phyloP scores from a whole-genome alignment of 1,140 invertebrate species.

The Lethrus apterus region DNA sequence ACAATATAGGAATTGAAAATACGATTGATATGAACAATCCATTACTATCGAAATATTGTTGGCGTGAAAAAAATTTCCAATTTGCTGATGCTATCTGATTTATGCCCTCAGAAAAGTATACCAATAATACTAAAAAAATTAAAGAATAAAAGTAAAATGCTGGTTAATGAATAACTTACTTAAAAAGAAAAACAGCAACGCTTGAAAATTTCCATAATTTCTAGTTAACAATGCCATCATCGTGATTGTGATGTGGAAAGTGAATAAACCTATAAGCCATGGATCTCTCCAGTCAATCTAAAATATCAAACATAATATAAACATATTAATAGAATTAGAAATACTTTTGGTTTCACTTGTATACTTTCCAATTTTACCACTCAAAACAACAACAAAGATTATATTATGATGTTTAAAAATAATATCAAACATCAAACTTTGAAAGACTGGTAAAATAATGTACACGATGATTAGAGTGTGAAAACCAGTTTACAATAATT shows the following conservation, averaged over 20 bases:
- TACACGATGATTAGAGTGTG: conserved; percentile 6
- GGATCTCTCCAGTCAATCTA: conserved; percentile 87
- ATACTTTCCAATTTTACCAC: conserved; percentile 13
- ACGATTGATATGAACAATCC: conserved; percentile 88
- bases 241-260: conserved; percentile 69
- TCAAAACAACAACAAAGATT: conserved; percentile 12
- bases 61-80: conserved; percentile 78
- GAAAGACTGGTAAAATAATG: conserved; percentile 1
- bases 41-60: conserved; percentile 90
- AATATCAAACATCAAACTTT: conserved; percentile 1
- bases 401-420: background rate
- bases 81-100: conserved; percentile 78
- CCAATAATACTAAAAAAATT: conserved; percentile 59
- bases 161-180: conserved; percentile 54
- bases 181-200: conserved; percentile 69
- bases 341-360: conserved; percentile 3
- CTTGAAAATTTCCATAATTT: conserved; percentile 81
- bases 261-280: conserved; percentile 68
- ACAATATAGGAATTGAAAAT: conserved; percentile 80
- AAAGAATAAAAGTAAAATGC: conserved; percentile 12
- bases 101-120: conserved; percentile 82
- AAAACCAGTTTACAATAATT: no score
- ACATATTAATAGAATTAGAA: conserved; percentile 6
- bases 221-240: conserved; percentile 70
- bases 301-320: conserved; percentile 21